Conservation (phyloP, 2,888 invertebrate species). For the Eurytoma californica region DNA sequence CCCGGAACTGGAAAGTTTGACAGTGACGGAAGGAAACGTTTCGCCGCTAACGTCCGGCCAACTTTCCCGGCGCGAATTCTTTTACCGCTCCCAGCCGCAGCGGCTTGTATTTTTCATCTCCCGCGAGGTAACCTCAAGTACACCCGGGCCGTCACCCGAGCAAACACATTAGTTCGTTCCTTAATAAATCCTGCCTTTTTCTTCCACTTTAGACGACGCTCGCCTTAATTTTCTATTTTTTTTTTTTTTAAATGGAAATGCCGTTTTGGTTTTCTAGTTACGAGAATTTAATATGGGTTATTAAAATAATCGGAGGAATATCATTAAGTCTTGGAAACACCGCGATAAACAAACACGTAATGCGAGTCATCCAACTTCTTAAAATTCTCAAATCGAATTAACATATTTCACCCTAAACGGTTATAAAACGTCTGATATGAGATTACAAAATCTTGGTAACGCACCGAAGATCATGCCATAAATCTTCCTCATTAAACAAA, state of each 20-base stretch:
- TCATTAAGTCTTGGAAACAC: too few relatives aligned
- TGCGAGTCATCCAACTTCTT: too few relatives aligned
- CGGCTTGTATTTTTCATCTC: conserved; percentile 35
- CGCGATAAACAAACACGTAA: too few relatives aligned
- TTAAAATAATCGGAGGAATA: too few relatives aligned
- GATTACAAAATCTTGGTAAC: background rate
- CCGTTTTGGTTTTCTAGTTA: too few relatives aligned
- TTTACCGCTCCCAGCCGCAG: background rate
- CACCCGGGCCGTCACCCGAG: background rate
- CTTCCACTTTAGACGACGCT: background rate
- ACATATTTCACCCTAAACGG: background rate
- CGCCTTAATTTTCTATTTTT: background rate
- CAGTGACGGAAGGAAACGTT: conserved; percentile 60
- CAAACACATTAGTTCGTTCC: conserved; percentile 43
- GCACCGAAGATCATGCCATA: conserved; percentile 7
- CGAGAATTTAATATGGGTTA: too few relatives aligned
- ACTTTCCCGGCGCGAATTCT: conserved; percentile 41
- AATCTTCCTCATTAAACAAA: conserved; percentile 28
- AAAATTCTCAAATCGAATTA: too few relatives aligned
- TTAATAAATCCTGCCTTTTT: conserved; percentile 21
- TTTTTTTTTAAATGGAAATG: background rate
- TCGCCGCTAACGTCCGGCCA: conserved; percentile 53
- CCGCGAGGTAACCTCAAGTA: conserved; percentile 1
- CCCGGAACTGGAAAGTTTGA: conserved; percentile 56
- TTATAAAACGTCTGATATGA: background rate